Conservation (phyloP, 2,113 vertebrate genomes). For the Herpailurus yagouaroundi region DNA sequence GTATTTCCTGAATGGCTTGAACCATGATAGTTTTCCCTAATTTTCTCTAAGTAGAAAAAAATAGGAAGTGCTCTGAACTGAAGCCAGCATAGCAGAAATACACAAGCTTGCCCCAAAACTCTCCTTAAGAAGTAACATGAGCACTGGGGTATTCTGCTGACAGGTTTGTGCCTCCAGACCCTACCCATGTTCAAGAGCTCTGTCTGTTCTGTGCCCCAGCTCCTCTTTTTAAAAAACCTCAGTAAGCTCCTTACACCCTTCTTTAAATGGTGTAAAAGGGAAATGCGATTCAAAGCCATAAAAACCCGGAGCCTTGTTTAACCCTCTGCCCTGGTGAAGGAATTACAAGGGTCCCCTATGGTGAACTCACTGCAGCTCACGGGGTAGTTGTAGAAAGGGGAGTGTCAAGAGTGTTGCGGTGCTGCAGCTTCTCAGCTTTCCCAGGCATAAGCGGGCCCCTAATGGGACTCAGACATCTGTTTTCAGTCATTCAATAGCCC, state of each 20-base stretch:
- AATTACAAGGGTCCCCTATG: slow-evolving; percentile 17
- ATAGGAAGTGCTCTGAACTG: not conserved
- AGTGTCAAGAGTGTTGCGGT: not conserved
- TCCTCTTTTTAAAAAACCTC: not conserved
- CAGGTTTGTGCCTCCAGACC: not conserved
- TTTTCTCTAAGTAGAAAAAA: slow-evolving; percentile 20
- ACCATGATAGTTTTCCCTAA: not conserved
- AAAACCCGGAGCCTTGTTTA: slow-evolving; percentile 17
- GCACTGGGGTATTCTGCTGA: not conserved
- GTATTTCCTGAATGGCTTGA: not conserved
- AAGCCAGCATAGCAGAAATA: not conserved
- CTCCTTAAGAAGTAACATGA: not conserved
- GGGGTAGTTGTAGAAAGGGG: not conserved
- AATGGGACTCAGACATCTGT: slow-evolving; percentile 51
- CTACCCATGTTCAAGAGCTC: not conserved
- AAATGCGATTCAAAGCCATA: slow-evolving; percentile 8
- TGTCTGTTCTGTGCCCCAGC: not conserved
- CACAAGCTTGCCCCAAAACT: not conserved
- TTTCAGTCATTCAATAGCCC: slow-evolving; percentile 49
- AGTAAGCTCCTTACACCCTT: not conserved
- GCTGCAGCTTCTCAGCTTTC: slow-evolving; percentile 8
- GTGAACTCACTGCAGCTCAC: not conserved
- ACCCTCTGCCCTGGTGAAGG: not conserved
- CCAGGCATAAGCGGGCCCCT: slow-evolving; percentile 33
- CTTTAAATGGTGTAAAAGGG: slow-evolving; percentile 47